phyloP scores from a whole-genome alignment of 2,797 vertebrate species.

The Hemibagrus guttatus region DNA sequence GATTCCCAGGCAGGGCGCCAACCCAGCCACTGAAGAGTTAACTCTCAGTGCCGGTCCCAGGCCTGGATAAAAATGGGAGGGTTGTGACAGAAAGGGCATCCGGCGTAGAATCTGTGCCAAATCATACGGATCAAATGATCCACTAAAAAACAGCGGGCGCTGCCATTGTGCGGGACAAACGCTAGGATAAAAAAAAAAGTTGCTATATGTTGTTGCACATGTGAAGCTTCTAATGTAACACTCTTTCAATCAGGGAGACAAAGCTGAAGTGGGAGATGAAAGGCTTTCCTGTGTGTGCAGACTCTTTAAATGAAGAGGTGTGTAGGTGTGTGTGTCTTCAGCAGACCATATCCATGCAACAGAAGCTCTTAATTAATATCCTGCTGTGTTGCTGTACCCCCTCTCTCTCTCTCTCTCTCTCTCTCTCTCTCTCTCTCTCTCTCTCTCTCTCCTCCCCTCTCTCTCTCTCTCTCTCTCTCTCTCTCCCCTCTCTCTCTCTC shows the following conservation, averaged over 20 bases:
- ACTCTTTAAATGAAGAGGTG: constrained; percentile 27
- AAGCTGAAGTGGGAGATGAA: constrained; percentile 27
- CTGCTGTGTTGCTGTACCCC: constrained; percentile 15
- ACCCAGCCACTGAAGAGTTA: no score
- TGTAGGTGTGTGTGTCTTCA: constrained; percentile 33
- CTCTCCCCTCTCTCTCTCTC: neutral
- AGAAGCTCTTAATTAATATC: constrained; percentile 49
- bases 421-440: constrained; percentile 26
- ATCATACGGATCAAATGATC: no score
- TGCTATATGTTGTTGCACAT: neutral
- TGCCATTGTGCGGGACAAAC: no score
- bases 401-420: constrained; percentile 19
- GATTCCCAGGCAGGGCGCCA: no score
- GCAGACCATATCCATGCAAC: constrained; percentile 36
- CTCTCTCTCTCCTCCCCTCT: neutral
- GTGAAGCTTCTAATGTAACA: neutral
- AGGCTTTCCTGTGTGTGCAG: constrained; percentile 24
- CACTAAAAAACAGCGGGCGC: no score
- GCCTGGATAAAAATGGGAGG: no score
- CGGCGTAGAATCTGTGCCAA: no score
- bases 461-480: no score
- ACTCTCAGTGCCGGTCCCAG: no score
- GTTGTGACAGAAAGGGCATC: no score
- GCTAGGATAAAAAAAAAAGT: no score
- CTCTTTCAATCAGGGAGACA: neutral